Base-by-base conservation (phyloP, 2,888 invertebrate genomes). In the Mystacides longicornis region DNA sequence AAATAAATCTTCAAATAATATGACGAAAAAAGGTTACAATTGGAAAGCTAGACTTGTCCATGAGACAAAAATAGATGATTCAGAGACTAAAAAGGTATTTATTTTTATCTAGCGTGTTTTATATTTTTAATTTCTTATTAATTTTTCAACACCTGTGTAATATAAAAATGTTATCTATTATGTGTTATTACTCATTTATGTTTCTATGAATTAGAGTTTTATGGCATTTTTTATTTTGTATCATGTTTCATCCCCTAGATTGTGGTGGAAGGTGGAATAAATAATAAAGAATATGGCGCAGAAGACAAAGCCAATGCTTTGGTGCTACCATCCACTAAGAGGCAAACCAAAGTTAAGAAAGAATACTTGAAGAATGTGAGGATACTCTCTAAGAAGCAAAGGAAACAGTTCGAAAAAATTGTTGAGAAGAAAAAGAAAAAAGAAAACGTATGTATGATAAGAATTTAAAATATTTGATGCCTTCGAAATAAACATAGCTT, bases 351-450 rank as follows among this genome's bases (percentile, higher is more conserved):
- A 71, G 72, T 82, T 52, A 78, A 85, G 63, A 70, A 75, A 5
- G 77, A 81, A 14, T 78, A 77, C 37, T 69, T 71, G 47, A 74
- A 73, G 59, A 80, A 81, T 55, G 83, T 81, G 1, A 80, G 81
- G 65, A 81, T 91, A 61, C 72, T 97, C 5, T 89, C 93, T 0
- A 96, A 93, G 67, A 93, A 91, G 62, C 90, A 93, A 64, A 77
- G 90, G 53, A 95, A 94, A 69, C 79, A 82, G 58, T 72, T 96
- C 51, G 87, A 94, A 66, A 87, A 91, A 71, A 83, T 97, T 66
- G 83, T 95, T 1, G 89, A 93, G 49, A 84, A 85, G 62, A 95
- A 94, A 67, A 83, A 89, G 65, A 94, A 95, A 66, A 97, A 96
- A 68, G 82, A 85, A 67, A 87, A 88, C 68, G 94, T 94, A 79